Conservation (phyloP, 2,113 vertebrate species). For the Cryptomyrus ogoouensis region DNA sequence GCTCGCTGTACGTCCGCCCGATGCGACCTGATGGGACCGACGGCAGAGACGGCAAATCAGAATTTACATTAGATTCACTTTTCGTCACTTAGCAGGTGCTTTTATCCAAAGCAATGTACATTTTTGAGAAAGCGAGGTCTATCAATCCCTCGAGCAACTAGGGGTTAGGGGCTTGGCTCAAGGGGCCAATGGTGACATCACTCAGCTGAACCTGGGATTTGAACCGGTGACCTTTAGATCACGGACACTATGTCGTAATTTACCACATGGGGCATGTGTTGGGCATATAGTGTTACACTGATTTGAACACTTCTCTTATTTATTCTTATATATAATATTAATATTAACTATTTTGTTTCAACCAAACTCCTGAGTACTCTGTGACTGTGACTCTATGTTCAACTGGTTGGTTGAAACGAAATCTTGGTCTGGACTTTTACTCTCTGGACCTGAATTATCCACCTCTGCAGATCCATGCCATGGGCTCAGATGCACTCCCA, state of each 20-base stretch:
- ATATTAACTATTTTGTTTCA: no score
- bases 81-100: not conserved
- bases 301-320: not conserved
- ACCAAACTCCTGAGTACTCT: no score
- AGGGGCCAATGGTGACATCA: not conserved
- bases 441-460: no score
- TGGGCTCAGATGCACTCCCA: no score
- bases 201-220: not conserved
- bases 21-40: conserved; percentile 66
- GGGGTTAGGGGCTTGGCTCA: not conserved
- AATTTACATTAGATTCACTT: not conserved
- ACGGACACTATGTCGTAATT: not conserved
- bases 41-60: not conserved
- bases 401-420: no score
- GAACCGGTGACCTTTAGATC: not conserved
- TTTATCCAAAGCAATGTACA: not conserved
- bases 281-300: not conserved
- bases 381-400: no score
- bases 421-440: no score
- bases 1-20: conserved; percentile 83
- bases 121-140: not conserved
- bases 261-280: not conserved
- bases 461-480: no score
- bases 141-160: not conserved
- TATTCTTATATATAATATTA: no score